Evolutionary conservation across 2,888 invertebrate species (phyloP).

Genomic region (Epirrhoe alternata): DNA sequence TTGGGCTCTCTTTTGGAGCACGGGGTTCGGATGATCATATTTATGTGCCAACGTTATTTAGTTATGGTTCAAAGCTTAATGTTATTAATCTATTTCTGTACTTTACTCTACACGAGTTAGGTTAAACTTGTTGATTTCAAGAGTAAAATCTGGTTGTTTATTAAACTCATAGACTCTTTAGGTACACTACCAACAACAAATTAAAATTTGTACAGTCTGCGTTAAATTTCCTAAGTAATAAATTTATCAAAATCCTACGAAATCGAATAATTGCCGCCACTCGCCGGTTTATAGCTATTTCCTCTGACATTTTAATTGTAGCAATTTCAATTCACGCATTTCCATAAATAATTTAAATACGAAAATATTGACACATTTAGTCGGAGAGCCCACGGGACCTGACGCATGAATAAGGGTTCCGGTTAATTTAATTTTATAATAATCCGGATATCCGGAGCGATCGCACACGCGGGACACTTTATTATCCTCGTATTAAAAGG

Average conservation of each 20-base stretch:
- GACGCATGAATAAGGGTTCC: slow-evolving; percentile 25
- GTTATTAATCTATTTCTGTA: no score
- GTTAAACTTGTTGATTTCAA: no score
- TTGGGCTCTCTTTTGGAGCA: slow-evolving; percentile 15
- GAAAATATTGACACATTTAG: slow-evolving; percentile 14
- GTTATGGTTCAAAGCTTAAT: no score
- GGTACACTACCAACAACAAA: no score
- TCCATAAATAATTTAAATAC: slow-evolving; percentile 12
- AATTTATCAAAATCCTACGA: neutral
- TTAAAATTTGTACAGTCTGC: neutral
- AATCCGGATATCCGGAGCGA: slow-evolving; percentile 30
- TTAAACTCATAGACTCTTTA: no score
- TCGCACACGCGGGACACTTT: slow-evolving; percentile 26
- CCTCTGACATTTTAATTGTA: neutral
- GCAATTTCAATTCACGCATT: slow-evolving; percentile 6
- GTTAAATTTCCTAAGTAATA: neutral
- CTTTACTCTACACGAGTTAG: no score
- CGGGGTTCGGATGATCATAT: neutral
- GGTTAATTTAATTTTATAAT: slow-evolving; percentile 33
- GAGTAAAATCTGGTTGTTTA: no score
- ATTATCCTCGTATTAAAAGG: slow-evolving; percentile 33
- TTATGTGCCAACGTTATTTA: neutral
- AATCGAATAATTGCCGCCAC: neutral
- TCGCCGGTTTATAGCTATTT: neutral
- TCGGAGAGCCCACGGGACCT: slow-evolving; percentile 11